Evolutionary conservation across 2,113 vertebrate species (phyloP), one percentile per base, ranked within the genome.

Genomic region (Toxotes jaculatrix): DNA sequence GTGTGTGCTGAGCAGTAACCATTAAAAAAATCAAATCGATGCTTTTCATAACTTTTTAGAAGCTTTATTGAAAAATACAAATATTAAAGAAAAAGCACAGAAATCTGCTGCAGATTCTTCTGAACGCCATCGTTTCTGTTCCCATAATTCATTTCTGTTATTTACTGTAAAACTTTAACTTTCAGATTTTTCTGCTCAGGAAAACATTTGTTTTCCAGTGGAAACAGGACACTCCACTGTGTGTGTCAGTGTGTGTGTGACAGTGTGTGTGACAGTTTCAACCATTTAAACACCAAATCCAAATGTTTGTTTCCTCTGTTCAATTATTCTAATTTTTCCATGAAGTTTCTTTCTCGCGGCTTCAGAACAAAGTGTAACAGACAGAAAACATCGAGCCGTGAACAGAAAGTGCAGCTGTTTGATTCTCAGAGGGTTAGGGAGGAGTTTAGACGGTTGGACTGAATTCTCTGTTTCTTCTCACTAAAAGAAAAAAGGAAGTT

Each of bases 51-150:
- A 32, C 7, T 34, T 73, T 81, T 74, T 9, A 16, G 10, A 27
- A 0, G 42, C 51, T 86, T 86, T 82, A 82, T 82, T 70, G 49
- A 8, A 77, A 77, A 77, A 67, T 9, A 72, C 49, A 57, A 43
- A 56, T 23, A 55, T 55, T 4, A 76, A 69, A 64, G 27, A 64
- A n/a, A 27, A 55, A n/a, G n/a, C 1, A n/a, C 10, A 56, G 27
- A 47, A 74, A 63, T 63, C 63, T 43, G 16, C 23, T 70, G 3
- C 6, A 23, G 57, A 38, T 47, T 45, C 16, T 69, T 75, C 43
- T 82, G 43, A 12, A 74, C 16, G 10, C 8, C 27, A 5, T 38
- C 11, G 27, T 27, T 27, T 27, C 27, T 27, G 27, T 27, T 27
- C 27, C 27, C 27, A 27, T 27, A 27, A 27, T 27, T 27, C 16